A percentile compares a stretch with the other conserved stretches of the same genome.
phyloP scores from a whole-genome alignment of 2,113 vertebrate species.

The Tychaedon coryphoeus region DNA sequence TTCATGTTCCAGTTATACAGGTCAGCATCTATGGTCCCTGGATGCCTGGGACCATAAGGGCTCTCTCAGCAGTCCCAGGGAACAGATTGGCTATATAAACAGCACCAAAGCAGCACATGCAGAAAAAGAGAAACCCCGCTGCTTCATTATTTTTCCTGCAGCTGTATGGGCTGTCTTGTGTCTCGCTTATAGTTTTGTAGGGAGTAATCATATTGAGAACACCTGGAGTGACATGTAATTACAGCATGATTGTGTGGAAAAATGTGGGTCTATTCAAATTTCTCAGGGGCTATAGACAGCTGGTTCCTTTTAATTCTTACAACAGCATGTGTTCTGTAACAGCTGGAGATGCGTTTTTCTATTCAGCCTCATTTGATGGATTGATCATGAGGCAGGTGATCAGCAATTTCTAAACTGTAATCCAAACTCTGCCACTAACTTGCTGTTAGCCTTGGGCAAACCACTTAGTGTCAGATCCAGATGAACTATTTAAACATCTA shows the following conservation, averaged over 20 bases:
- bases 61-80: constrained; percentile 46
- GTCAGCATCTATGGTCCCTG: constrained; percentile 33
- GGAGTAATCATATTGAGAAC: constrained; percentile 66
- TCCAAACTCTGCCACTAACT: constrained; percentile 34
- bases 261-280: constrained; percentile 68
- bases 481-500: not conserved
- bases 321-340: constrained; percentile 59
- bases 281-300: constrained; percentile 61
- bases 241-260: constrained; percentile 66
- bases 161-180: constrained; percentile 17
- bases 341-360: constrained; percentile 46
- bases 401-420: constrained; percentile 56
- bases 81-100: constrained; percentile 53
- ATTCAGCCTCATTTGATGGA: constrained; percentile 51
- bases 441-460: not conserved
- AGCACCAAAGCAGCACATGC: not conserved
- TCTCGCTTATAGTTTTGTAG: constrained; percentile 40
- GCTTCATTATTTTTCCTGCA: constrained; percentile 61
- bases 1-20: constrained; percentile 1
- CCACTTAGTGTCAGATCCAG: not conserved
- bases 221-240: constrained; percentile 70
- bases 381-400: constrained; percentile 60
- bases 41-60: constrained; percentile 24
- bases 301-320: constrained; percentile 67
- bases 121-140: constrained; percentile 39